A percentile compares a stretch with the other conserved stretches of the same genome.
phyloP scores from a whole-genome alignment of 2,888 invertebrate species.

The Omphaloscelis lunosa region DNA sequence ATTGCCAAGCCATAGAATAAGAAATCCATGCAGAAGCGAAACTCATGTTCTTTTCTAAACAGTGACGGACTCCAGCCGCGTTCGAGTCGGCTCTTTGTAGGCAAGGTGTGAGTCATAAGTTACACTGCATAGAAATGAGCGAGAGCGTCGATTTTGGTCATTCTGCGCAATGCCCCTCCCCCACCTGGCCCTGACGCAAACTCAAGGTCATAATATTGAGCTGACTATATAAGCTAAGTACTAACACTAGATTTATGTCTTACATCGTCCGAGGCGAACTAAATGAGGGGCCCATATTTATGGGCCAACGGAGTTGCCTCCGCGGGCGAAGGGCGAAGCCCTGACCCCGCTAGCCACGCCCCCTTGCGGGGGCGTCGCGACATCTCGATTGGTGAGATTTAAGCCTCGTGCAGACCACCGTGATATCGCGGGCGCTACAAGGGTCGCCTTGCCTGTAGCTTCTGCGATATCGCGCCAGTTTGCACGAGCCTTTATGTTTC shows the following conservation, averaged over 20 bases:
- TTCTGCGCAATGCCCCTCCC: not conserved
- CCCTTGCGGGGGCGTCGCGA: no score
- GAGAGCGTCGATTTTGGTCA: not conserved
- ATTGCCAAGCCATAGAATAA: not conserved
- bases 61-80: not conserved
- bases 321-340: no score
- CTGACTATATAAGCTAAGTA: slow-evolving; percentile 4
- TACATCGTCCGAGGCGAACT: no score
- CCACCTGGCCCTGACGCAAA: not conserved
- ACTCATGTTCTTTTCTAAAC: not conserved
- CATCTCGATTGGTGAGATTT: no score
- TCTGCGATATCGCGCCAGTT: no score
- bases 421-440: no score
- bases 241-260: slow-evolving; percentile 1
- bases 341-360: no score
- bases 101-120: not conserved
- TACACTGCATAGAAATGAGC: not conserved
- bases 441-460: no score
- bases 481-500: no score
- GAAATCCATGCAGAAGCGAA: not conserved
- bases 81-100: not conserved
- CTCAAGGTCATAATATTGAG: not conserved
- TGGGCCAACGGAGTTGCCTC: no score
- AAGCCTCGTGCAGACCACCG: no score
- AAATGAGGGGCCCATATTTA: no score